Conservation (phyloP, 2,797 vertebrate species). For the Sternarchorhynchus goeldii region DNA sequence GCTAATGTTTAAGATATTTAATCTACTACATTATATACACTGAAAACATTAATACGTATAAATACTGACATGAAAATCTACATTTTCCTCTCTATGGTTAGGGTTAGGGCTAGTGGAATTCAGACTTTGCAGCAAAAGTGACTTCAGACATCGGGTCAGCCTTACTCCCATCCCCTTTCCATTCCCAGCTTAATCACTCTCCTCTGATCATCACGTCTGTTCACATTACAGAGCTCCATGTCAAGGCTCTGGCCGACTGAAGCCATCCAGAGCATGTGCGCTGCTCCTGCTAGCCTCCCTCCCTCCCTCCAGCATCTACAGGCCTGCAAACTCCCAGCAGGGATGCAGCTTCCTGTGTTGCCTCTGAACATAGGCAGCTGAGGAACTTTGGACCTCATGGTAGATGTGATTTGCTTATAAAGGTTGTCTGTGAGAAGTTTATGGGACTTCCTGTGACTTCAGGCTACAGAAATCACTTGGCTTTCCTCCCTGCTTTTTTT, state of each 20-base stretch:
- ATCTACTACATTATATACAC: not conserved
- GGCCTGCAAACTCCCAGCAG: constrained; percentile 56
- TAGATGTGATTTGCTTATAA: constrained; percentile 6
- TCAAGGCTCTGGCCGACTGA: constrained; percentile 43
- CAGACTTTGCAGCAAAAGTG: constrained; percentile 2
- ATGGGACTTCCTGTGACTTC: not conserved
- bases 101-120: not conserved
- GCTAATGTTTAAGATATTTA: no score
- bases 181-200: constrained; percentile 52
- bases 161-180: constrained; percentile 48
- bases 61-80: not conserved
- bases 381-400: constrained; percentile 14
- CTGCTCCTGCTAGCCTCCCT: constrained; percentile 16
- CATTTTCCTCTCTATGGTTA: not conserved
- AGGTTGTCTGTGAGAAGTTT: not conserved
- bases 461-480: not conserved
- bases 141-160: constrained; percentile 56
- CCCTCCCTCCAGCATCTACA: constrained; percentile 7
- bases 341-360: constrained; percentile 71
- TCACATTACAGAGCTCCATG: constrained; percentile 49
- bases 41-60: no score
- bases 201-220: constrained; percentile 44
- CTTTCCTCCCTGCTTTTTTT: not conserved
- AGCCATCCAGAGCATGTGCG: constrained; percentile 8
- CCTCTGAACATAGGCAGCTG: constrained; percentile 54